Evolutionary conservation across 2,797 vertebrate species (phyloP).

Genomic region (Chromobotia macracanthus): DNA sequence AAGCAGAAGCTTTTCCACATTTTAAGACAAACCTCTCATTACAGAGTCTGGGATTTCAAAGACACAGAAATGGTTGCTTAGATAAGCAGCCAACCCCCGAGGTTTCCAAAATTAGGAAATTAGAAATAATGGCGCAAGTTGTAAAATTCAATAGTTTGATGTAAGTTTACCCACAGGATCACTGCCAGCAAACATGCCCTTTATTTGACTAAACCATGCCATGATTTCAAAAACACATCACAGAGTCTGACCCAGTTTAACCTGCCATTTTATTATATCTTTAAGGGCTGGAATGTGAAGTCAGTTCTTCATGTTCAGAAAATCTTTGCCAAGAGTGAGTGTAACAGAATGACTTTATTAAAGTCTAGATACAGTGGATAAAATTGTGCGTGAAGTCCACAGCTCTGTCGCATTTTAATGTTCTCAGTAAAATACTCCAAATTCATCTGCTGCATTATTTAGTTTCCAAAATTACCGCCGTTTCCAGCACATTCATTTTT

Average conservation of each 20-base stretch:
- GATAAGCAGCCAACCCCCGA: neutral
- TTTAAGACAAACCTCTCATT: conserved; percentile 10
- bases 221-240: neutral
- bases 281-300: neutral
- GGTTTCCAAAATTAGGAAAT: conserved; percentile 6
- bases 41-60: conserved; percentile 9
- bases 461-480: conserved; percentile 54
- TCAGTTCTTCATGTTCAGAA: conserved; percentile 8
- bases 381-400: conserved; percentile 50
- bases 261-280: neutral
- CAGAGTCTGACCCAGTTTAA: conserved; percentile 17
- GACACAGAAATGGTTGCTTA: neutral
- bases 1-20: neutral
- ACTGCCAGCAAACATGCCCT: neutral
- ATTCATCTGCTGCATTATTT: conserved; percentile 65
- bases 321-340: conserved; percentile 25
- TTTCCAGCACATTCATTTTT: conserved; percentile 65
- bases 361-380: conserved; percentile 47
- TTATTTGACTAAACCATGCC: conserved; percentile 8
- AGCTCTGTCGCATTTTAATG: conserved; percentile 49
- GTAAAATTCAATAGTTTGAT: conserved; percentile 31
- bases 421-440: conserved; percentile 57
- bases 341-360: conserved; percentile 4
- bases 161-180: conserved; percentile 20
- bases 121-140: neutral